phyloP scores from a whole-genome alignment of 2,888 invertebrate genomes.

The Conops quadrifasciatus region DNA sequence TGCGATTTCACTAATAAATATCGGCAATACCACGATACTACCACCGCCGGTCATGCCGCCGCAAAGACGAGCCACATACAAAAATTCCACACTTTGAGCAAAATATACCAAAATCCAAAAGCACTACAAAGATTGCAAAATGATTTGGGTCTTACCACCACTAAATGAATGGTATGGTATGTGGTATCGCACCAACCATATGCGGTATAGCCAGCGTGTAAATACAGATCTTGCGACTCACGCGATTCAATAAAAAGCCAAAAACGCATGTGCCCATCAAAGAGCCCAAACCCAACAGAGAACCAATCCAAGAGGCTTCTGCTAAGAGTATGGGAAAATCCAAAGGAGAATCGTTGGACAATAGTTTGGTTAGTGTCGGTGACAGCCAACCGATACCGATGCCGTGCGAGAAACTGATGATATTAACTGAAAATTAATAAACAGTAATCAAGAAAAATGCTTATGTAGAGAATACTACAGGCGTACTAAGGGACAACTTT shows the following conservation, averaged over 20 bases:
- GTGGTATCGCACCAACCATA: constrained; percentile 47
- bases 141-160: not conserved
- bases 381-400: constrained; percentile 61
- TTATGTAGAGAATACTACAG: no score
- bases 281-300: constrained; percentile 56
- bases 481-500: no score
- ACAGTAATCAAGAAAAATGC: not conserved
- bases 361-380: constrained; percentile 56
- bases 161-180: not conserved
- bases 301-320: constrained; percentile 60
- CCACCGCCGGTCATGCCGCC: constrained; percentile 61
- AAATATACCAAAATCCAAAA: constrained; percentile 58
- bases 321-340: constrained; percentile 48
- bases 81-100: constrained; percentile 51
- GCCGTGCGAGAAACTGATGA: constrained; percentile 60
- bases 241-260: constrained; percentile 52
- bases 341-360: constrained; percentile 49
- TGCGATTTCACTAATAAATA: constrained; percentile 61
- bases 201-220: constrained; percentile 55
- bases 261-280: constrained; percentile 55
- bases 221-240: constrained; percentile 56
- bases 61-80: constrained; percentile 57
- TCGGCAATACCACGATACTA: constrained; percentile 54
- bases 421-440: constrained; percentile 52
- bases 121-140: constrained; percentile 44